Evolutionary conservation across 2,888 invertebrate genomes (phyloP).

Genomic region (Cosmorhoe ocellata): DNA sequence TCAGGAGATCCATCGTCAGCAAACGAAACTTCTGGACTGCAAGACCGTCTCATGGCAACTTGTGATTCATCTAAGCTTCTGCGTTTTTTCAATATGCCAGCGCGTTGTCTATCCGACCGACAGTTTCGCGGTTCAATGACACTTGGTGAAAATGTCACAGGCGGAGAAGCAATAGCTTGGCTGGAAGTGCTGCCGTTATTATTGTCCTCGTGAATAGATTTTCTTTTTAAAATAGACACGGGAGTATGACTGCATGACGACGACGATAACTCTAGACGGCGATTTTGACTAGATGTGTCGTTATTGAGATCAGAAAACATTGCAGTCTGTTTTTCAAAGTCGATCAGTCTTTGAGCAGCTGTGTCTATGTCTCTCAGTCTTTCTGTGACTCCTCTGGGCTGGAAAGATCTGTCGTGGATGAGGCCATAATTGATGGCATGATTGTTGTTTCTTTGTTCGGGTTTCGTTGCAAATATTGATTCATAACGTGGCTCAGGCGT

Average conservation of each 20-base stretch:
- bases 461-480: conserved; percentile 61
- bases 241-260: conserved; percentile 70
- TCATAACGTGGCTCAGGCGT: conserved; percentile 64
- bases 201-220: conserved; percentile 81
- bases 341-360: conserved; percentile 79
- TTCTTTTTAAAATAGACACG: conserved; percentile 88
- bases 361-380: conserved; percentile 78
- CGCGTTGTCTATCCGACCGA: conserved; percentile 82
- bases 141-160: conserved; percentile 91
- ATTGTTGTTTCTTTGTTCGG: conserved; percentile 62
- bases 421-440: conserved; percentile 67
- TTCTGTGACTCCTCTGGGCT: conserved; percentile 71
- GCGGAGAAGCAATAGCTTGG: conserved; percentile 83
- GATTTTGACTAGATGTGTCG: conserved; percentile 78
- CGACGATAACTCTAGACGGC: conserved; percentile 68
- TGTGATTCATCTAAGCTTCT: conserved; percentile 91
- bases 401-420: conserved; percentile 53
- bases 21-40: conserved; percentile 86
- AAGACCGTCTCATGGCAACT: conserved; percentile 85
- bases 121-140: conserved; percentile 86
- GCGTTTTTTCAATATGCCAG: conserved; percentile 92
- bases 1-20: conserved; percentile 81
- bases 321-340: conserved; percentile 81
- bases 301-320: conserved; percentile 81
- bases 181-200: conserved; percentile 73